These are phyloP conservation scores for Eupleurogrammus muticus DNA, from an alignment of 2,797 vertebrate species.

Conservation along the genomic window DNA sequence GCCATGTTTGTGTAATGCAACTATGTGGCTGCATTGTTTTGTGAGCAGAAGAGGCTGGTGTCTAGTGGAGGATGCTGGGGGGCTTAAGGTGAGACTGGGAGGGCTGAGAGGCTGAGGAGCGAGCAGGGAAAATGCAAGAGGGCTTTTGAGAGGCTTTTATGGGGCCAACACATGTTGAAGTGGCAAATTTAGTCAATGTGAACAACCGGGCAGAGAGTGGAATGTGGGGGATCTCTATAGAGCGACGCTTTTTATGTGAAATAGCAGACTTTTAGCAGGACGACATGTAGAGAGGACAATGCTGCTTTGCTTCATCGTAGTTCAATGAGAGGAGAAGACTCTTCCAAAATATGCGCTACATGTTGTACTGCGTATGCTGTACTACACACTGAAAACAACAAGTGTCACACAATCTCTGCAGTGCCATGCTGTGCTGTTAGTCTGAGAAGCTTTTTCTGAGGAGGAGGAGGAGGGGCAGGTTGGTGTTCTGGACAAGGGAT, in stretches of 20 bases:
- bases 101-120: neutral
- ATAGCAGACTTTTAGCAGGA: constrained; percentile 7
- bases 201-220: constrained; percentile 27
- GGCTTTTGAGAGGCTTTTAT: constrained; percentile 21
- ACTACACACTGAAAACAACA: constrained; percentile 18
- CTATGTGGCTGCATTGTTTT: constrained; percentile 15
- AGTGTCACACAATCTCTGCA: constrained; percentile 15
- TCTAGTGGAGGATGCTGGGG: neutral
- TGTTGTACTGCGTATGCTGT: neutral
- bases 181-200: constrained; percentile 6
- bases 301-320: neutral
- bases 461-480: constrained; percentile 22
- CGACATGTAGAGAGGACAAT: neutral
- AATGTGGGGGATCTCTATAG: constrained; percentile 10
- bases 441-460: constrained; percentile 13
- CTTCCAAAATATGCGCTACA: neutral
- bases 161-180: constrained; percentile 22
- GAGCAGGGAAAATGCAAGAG: neutral
- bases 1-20: neutral
- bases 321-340: constrained; percentile 1
- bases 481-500: constrained; percentile 38
- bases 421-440: constrained; percentile 4
- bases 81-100: constrained; percentile 9
- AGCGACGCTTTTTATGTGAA: neutral
- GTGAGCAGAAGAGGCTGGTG: constrained; percentile 6